phyloP scores from a whole-genome alignment of 2,888 invertebrate species.

The Pemphredon lugubris region DNA sequence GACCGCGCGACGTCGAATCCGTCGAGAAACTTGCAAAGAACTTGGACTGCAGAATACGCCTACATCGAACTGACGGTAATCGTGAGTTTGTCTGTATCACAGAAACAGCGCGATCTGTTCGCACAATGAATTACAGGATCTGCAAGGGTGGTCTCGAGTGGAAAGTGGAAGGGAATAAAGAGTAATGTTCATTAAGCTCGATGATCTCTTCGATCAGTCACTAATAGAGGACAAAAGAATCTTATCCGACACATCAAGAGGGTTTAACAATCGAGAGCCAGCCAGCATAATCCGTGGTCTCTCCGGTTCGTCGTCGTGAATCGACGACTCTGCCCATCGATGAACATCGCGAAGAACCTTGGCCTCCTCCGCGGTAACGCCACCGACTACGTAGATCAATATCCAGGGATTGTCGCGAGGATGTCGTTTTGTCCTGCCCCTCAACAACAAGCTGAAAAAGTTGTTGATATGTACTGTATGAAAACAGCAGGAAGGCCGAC shows the following conservation, averaged over 20 bases:
- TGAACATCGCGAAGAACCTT: slow-evolving; percentile 82
- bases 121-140: slow-evolving; percentile 50
- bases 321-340: slow-evolving; percentile 61
- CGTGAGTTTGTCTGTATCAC: neutral
- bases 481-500: neutral
- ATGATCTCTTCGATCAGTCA: slow-evolving; percentile 14
- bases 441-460: slow-evolving; percentile 84
- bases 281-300: slow-evolving; percentile 69
- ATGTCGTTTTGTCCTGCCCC: slow-evolving; percentile 82
- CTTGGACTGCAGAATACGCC: slow-evolving; percentile 80
- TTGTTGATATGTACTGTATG: neutral
- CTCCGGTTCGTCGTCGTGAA: neutral
- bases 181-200: neutral
- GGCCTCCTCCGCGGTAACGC: slow-evolving; percentile 86
- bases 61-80: slow-evolving; percentile 26
- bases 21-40: slow-evolving; percentile 12
- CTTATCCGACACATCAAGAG: slow-evolving; percentile 74
- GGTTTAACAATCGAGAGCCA: slow-evolving; percentile 76
- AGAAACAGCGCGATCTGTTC: slow-evolving; percentile 8
- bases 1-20: slow-evolving; percentile 79
- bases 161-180: slow-evolving; percentile 14
- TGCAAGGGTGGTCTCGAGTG: slow-evolving; percentile 52
- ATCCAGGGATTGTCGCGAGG: slow-evolving; percentile 86
- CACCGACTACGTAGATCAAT: slow-evolving; percentile 86
- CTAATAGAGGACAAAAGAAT: slow-evolving; percentile 64